phyloP scores from a whole-genome alignment of 2,888 invertebrate genomes.

The Coleophora deauratella region DNA sequence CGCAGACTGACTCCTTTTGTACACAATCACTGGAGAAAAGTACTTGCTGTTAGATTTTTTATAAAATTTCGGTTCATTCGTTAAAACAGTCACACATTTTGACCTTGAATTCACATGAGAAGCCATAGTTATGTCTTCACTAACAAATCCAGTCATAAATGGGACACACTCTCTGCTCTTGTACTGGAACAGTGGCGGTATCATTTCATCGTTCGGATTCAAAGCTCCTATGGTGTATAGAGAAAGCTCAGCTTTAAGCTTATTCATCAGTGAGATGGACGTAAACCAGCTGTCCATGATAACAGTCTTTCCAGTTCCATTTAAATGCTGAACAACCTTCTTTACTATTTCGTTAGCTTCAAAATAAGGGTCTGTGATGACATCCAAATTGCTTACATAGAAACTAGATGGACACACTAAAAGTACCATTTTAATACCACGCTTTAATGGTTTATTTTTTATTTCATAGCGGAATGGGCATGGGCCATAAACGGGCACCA shows the following conservation, averaged over 20 bases:
- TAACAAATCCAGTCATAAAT: constrained; percentile 48
- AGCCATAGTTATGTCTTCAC: constrained; percentile 40
- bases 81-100: constrained; percentile 46
- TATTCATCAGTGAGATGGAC: constrained; percentile 37
- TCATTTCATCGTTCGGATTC: constrained; percentile 39
- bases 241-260: constrained; percentile 38
- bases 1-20: constrained; percentile 50
- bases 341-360: constrained; percentile 42
- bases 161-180: constrained; percentile 36
- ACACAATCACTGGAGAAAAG: constrained; percentile 42
- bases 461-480: constrained; percentile 61
- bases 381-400: constrained; percentile 57
- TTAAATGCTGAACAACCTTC: constrained; percentile 51
- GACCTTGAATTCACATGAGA: constrained; percentile 45
- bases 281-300: constrained; percentile 59
- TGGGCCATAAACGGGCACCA: constrained; percentile 56
- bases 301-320: constrained; percentile 43
- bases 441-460: constrained; percentile 44
- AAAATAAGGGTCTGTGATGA: constrained; percentile 53
- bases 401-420: constrained; percentile 56
- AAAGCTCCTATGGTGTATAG: constrained; percentile 46
- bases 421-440: constrained; percentile 55
- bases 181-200: constrained; percentile 52
- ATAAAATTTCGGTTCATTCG: constrained; percentile 51
- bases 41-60: constrained; percentile 37